Base-by-base conservation (phyloP, 2,888 invertebrate species). In the Rhagonycha lutea region DNA sequence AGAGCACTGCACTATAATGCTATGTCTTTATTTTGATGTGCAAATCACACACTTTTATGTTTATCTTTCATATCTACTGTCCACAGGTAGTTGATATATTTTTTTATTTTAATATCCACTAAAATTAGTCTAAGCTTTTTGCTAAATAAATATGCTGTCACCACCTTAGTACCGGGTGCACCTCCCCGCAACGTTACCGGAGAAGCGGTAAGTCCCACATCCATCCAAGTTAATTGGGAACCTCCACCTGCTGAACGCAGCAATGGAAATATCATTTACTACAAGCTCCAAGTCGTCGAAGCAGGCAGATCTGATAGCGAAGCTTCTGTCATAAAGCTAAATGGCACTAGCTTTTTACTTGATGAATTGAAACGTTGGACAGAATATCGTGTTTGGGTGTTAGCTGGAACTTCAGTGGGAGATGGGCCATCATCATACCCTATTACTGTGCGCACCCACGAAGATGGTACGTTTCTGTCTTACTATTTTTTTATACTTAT, bases 391-490 rank as follows among this genome's bases (percentile, higher is more conserved):
- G 94, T 99, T 86, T 97, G 97, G 97, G 96, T 98, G 85, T 91
- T 97, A 83, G 98, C 98, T 81, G 97, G 97, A 86, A 99, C 98
- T 84, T 94, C 94, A 85, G 96, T 98, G 83, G 99, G 99, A 86
- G 97, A 98, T 89, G 98, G 99, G 80, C 98, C 96, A 80, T 92
- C 94, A 85, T 97, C 97, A 83, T 94, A 94, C 89, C 96, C 97
- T 80, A 94, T 98, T 91, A 93, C 94, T 85, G 94, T 97, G 85
- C 94, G 95, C 91, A 98, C 98, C 82, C 96, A 96, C 88, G 98
- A 98, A 94, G 98, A 98, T 94, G 98, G 99, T 99, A 98, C 94
- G 98, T 95, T 78, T 78, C 61, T 62, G 68, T 72, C 72, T 69
- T 65, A 24, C 23, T 65, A 65, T 65, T 65, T 24, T n/a, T 32